Conservation (phyloP, 2,888 invertebrate genomes). For the Habroteleia sp. region DNA sequence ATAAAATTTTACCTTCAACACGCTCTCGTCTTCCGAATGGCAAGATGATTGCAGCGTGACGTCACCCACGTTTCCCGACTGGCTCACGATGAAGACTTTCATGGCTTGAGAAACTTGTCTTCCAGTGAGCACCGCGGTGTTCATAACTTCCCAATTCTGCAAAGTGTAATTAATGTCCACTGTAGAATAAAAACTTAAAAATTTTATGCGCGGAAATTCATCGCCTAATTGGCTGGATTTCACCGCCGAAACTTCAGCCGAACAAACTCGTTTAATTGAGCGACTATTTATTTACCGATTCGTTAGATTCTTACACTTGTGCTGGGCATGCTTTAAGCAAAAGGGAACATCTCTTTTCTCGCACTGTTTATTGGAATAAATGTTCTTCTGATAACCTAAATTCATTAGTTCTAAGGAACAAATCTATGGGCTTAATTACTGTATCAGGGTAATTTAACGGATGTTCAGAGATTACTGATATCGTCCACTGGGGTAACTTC, state of each 20-base stretch:
- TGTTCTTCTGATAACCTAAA: too few species aligned
- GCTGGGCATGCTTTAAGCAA: too few species aligned
- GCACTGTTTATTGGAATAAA: too few species aligned
- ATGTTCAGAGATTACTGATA: too few species aligned
- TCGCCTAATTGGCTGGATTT: constrained; percentile 43
- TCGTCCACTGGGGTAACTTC: too few species aligned
- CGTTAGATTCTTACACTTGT: too few species aligned
- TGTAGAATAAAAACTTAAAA: constrained; percentile 51
- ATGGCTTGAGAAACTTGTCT: constrained; percentile 96
- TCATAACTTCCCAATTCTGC: constrained; percentile 97
- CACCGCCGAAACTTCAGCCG: constrained; percentile 22
- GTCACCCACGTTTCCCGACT: constrained; percentile 96
- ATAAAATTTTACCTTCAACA: constrained; percentile 92
- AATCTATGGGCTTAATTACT: too few species aligned
- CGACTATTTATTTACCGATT: constrained; percentile 49
- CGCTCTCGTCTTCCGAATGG: constrained; percentile 96
- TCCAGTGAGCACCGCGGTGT: constrained; percentile 96
- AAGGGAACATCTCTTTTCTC: too few species aligned
- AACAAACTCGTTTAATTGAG: constrained; percentile 50
- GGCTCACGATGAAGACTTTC: constrained; percentile 97
- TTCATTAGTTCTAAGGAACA: too few species aligned
- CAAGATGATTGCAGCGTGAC: constrained; percentile 97
- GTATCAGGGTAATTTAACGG: too few species aligned
- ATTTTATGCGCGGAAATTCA: constrained; percentile 25
- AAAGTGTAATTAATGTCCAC: constrained; percentile 70